A percentile compares a stretch with the other conserved stretches of the same genome.
Evolutionary conservation across 2,797 vertebrate genomes (phyloP).

Genomic region (Euphonia xanthogaster): DNA sequence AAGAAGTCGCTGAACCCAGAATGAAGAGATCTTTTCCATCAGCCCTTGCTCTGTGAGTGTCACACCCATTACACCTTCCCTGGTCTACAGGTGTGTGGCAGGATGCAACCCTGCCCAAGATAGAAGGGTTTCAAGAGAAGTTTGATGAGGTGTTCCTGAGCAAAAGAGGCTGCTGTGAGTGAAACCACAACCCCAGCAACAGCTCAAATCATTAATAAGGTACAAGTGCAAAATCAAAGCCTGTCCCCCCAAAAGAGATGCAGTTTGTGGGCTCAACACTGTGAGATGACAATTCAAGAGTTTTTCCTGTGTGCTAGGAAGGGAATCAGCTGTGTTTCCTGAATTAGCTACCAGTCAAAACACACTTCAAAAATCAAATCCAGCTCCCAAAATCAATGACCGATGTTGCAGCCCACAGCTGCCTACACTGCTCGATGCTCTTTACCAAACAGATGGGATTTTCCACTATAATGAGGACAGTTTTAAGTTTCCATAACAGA

Average conservation of each 20-base stretch:
- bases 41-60: neutral
- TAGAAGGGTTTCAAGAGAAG: neutral
- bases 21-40: neutral
- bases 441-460: neutral
- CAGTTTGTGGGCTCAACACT: neutral
- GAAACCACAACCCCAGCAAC: neutral
- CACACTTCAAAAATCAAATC: neutral
- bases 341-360: neutral
- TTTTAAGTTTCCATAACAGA: neutral
- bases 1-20: neutral
- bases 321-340: neutral
- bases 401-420: neutral
- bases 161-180: neutral
- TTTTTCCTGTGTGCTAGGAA: neutral
- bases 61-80: neutral
- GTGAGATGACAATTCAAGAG: neutral
- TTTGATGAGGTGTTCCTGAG: neutral
- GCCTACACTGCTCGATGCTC: fast-evolving
- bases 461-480: neutral
- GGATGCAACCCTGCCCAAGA: neutral
- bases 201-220: neutral
- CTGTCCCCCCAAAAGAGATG: neutral
- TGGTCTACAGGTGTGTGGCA: fast-evolving
- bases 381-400: neutral
- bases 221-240: neutral